phyloP scores from a whole-genome alignment of 2,797 vertebrate genomes.

The Spea hammondii region DNA sequence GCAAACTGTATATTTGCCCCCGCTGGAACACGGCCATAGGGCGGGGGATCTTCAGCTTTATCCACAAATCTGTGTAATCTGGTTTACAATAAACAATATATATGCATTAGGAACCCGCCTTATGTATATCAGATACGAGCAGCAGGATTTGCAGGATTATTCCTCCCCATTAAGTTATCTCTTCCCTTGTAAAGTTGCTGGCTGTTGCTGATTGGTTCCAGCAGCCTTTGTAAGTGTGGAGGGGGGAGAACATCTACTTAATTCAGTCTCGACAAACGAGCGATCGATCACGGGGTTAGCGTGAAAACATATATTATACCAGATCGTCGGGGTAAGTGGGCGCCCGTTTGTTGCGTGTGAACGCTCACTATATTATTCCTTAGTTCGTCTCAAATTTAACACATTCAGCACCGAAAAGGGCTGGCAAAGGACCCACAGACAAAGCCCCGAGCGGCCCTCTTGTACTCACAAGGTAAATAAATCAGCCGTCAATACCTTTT shows the following conservation, averaged over 20 bases:
- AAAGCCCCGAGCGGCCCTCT: not conserved
- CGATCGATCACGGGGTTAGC: not conserved
- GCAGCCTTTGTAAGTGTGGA: not conserved
- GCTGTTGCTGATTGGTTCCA: no score
- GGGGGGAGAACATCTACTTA: no score
- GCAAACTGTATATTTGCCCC: no score
- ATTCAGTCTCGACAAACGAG: no score
- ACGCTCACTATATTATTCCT: not conserved
- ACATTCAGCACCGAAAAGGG: not conserved
- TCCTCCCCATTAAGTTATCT: no score
- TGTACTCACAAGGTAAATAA: not conserved
- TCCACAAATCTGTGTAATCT: no score
- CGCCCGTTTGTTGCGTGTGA: not conserved
- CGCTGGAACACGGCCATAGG: no score
- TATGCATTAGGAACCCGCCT: not conserved
- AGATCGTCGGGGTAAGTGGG: not conserved
- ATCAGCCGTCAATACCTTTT: slow-evolving; percentile 5
- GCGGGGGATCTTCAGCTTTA: no score
- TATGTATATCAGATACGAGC: not conserved
- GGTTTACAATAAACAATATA: no score
- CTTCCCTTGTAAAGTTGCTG: no score
- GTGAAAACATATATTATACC: not conserved
- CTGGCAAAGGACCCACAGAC: slow-evolving; percentile 4
- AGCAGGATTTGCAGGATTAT: not conserved
- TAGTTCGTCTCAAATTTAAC: not conserved